Percentiles rank a stretch among this genome's conserved stretches.
phyloP scores from a whole-genome alignment of 1,140 invertebrate species.

The Acromyrmex echinatior region DNA sequence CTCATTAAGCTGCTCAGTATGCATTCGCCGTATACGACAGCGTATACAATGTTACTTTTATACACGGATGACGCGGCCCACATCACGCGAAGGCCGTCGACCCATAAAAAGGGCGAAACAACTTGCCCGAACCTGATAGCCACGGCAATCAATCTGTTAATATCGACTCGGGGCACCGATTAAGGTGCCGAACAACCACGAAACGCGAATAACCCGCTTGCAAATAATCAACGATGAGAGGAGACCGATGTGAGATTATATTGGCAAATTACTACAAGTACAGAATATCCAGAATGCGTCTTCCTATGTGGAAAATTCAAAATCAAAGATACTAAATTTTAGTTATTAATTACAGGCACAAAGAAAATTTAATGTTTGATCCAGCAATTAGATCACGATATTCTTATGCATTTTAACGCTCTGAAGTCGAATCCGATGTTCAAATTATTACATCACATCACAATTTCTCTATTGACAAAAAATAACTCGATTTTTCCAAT shows the following conservation, averaged over 20 bases:
- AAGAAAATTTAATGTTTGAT: too few relatives aligned
- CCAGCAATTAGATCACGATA: too few relatives aligned
- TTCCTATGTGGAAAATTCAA: not conserved
- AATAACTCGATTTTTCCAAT: too few relatives aligned
- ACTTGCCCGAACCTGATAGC: constrained; percentile 54
- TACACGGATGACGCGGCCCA: constrained; percentile 57
- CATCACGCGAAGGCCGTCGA: constrained; percentile 61
- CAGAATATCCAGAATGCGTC: constrained; percentile 6
- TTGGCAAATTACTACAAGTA: constrained; percentile 58
- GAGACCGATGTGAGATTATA: constrained; percentile 37
- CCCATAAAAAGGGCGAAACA: constrained; percentile 62
- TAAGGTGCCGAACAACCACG: constrained; percentile 47
- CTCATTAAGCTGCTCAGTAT: constrained; percentile 10
- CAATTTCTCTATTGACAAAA: too few relatives aligned
- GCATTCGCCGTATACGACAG: not conserved
- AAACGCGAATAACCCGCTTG: constrained; percentile 52
- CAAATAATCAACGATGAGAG: constrained; percentile 53
- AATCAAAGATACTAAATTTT: constrained; percentile 1
- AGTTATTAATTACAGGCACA: too few relatives aligned
- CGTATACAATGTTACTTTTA: constrained; percentile 58
- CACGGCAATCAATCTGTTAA: constrained; percentile 62
- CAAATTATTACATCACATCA: too few relatives aligned
- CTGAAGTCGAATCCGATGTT: too few relatives aligned
- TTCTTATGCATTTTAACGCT: too few relatives aligned
- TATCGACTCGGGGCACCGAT: constrained; percentile 54